Conservation (phyloP, 2,888 invertebrate genomes). For the Tolmerus cingulatus region DNA sequence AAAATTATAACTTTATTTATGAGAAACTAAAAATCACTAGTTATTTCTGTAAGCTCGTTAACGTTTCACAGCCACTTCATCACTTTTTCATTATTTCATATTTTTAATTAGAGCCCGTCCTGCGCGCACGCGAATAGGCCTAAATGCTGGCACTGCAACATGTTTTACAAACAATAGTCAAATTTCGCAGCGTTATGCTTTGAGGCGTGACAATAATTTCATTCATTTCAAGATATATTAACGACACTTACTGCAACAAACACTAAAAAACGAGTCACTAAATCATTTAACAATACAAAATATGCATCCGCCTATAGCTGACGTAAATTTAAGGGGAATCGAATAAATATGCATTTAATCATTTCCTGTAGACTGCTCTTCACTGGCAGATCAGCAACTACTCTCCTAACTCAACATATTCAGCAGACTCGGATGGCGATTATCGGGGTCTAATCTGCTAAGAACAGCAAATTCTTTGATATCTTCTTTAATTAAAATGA, state of each 20-base stretch:
- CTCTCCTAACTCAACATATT: neutral
- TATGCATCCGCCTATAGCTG: neutral
- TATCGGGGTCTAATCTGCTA: neutral
- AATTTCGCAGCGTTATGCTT: neutral
- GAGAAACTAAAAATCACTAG: neutral
- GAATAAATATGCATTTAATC: neutral
- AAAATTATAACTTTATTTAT: neutral
- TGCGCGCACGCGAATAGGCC: neutral
- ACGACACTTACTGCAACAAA: neutral
- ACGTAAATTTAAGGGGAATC: neutral
- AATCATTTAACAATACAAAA: neutral
- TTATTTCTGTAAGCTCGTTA: neutral
- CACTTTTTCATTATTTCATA: neutral
- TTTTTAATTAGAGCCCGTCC: neutral
- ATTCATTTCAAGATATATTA: neutral
- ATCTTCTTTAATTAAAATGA: conserved; percentile 14
- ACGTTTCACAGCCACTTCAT: neutral
- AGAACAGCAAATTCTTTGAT: neutral
- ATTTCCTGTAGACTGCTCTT: neutral
- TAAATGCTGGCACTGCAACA: neutral
- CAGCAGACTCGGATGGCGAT: neutral
- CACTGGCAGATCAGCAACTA: neutral
- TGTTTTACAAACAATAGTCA: neutral
- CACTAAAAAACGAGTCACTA: neutral
- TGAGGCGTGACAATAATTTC: neutral